Percentiles rank a stretch among this genome's conserved stretches.
phyloP scores from a whole-genome alignment of 1,140 invertebrate species.

The Temnothorax nylanderi region DNA sequence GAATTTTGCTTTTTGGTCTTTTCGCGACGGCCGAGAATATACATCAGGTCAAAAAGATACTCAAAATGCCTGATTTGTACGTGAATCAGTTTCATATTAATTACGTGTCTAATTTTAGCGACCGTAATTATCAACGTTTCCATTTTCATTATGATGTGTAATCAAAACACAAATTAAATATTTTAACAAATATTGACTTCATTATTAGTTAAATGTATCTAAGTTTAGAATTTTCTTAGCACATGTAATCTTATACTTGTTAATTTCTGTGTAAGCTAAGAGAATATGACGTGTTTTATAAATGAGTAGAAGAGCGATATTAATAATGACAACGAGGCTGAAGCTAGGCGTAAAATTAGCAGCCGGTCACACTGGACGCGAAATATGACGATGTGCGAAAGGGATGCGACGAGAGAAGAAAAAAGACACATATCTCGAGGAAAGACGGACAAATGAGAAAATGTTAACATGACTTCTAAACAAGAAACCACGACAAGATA shows the following conservation, averaged over 20 bases:
- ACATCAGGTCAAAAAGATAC: neutral
- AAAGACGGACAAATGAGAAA: conserved; percentile 26
- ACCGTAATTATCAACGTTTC: neutral
- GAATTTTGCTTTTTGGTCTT: conserved; percentile 43
- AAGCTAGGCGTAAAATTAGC: neutral
- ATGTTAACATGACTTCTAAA: conserved; percentile 41
- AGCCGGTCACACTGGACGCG: neutral
- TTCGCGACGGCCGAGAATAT: neutral
- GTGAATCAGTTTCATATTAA: neutral
- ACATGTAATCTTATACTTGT: neutral
- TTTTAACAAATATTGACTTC: neutral
- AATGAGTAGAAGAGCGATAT: neutral
- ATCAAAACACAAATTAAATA: neutral
- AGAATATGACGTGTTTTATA: neutral
- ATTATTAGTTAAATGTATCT: conserved; percentile 8
- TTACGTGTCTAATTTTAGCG: neutral
- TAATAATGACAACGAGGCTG: neutral
- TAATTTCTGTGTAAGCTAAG: neutral
- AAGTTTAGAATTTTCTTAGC: neutral
- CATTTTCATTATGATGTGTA: neutral
- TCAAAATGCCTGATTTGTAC: neutral
- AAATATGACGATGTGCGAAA: neutral
- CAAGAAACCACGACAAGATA: conserved; percentile 27
- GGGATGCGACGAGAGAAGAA: neutral
- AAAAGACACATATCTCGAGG: neutral